A percentile compares a stretch with the other conserved stretches of the same genome.
Evolutionary conservation across 2,113 vertebrate species (phyloP).

Genomic region (Marmota flaviventris): DNA sequence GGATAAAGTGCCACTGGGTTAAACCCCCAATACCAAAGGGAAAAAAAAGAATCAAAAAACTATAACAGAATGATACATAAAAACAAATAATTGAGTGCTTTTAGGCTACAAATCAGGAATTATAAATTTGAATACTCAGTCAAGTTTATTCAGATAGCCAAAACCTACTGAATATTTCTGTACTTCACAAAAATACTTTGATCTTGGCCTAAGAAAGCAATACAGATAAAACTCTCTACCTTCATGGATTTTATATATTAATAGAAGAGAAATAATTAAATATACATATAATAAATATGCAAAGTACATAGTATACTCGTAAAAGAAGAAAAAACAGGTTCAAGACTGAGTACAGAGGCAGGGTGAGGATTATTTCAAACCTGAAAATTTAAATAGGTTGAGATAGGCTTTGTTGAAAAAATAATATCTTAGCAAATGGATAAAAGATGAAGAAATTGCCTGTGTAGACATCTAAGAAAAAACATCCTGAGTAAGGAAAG

Average conservation of each 20-base stretch:
- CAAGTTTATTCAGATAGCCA: constrained; percentile 9
- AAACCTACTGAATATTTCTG: not conserved
- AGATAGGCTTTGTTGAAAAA: not conserved
- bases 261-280: not conserved
- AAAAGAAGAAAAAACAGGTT: not conserved
- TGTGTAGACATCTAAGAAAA: not conserved
- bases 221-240: not conserved
- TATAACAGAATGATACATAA: not conserved
- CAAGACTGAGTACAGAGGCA: not conserved
- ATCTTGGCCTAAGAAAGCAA: not conserved
- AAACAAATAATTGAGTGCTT: constrained; percentile 46
- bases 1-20: no score
- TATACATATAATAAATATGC: not conserved
- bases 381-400: not conserved
- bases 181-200: not conserved
- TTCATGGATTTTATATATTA: not conserved
- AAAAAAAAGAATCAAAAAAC: no score
- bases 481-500: not conserved
- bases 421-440: not conserved
- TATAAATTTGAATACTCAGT: not conserved
- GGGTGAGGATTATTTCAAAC: not conserved
- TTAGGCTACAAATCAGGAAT: not conserved
- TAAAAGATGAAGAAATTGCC: not conserved
- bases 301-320: not conserved
- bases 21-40: no score